Evolutionary conservation across 1,140 invertebrate species (phyloP), one percentile per base, ranked within the genome.

Genomic region (Drosophila nigromelanica): DNA sequence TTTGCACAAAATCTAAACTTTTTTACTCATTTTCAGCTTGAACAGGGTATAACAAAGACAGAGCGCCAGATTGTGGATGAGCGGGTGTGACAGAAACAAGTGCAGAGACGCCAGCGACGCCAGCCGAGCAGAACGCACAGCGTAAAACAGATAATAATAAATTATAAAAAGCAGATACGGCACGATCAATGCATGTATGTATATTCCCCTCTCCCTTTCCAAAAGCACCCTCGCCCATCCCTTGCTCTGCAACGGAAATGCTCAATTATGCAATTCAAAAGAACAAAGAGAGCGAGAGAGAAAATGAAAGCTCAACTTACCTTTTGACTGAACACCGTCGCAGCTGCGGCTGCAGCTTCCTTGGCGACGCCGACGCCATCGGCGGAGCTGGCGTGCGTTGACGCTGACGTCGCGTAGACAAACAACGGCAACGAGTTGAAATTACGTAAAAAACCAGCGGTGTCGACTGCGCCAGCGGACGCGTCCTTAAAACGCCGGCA

Each of bases 401-500:
- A 90, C 21, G 89, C 71, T 2, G 90, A 91, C 48, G 90, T 91
- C 14, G 90, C 90, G 51, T 91, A 91, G 50, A 91, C 87, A 30
- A 91, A 91, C 4, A 91, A 61, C 60, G 90, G 90, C 62, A 91
- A 55, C 7, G 90, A 91, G 55, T 86, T 91, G 15, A 91, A 91
- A 48, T 91, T 91, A 70, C 90, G 85, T 75, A 89, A 75, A 70
- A 85, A 68, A 47, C 78, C 78, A 27, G 62, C 56, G 37, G 62
- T 62, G 24, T 73, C 52, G 45, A 43, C 12, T 15, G 51, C 14
- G 6, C 40, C 35, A 14, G 33, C 63, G 10, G 61, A 21, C 4
- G 76, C 71, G 18, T 91, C 86, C 86, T 91, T 90, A 50, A 90
- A 91, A 59, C 90, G 90, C 59, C 90, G 86, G 58, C 90, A 91